Evolutionary conservation across 2,113 vertebrate species (phyloP), one percentile per base, ranked within the genome.

Genomic region (Oryzias melastigma): DNA sequence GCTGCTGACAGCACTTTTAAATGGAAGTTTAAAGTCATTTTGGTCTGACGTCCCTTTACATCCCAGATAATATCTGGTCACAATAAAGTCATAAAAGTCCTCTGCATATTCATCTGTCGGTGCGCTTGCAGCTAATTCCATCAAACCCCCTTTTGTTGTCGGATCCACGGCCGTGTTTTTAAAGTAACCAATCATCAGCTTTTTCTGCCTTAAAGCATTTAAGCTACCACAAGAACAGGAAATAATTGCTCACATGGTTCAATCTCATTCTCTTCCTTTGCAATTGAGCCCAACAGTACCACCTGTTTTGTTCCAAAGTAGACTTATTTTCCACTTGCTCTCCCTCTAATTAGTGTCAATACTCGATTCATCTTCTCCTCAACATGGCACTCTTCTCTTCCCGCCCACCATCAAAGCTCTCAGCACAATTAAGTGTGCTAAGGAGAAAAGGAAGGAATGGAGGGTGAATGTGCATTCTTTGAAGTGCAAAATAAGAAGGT

Each of bases 381-480:
- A 62, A 53, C 60, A 60, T 62, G 8, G 48, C 69, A 18, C 67
- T 75, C 57, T 65, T 71, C 53, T 67, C 81, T 73, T 81, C 81
- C 85, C 82, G 75, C 85, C 85, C 83, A 80, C 79, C 77, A 85
- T 88, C 82, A 91, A 88, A 89, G 83, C 85, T 72, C 58, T 74
- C 62, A 77, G 85, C 77, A 88, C 86, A 89, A 89, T 91, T 88
- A 85, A 68, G 65, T 19, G 51, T 73, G 59, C 43, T 77, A 90
- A 86, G 75, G 44, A 56, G 52, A 47, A 65, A 51, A 56, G 58
- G 46, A 65, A 52, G 74, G 81, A 78, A 84, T 67, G 63, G 77
- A 73, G 75, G 67, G 65, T 59, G 58, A 52, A 65, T 27, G 22
- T 46, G 58, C 63, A 73, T 78, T 80, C 87, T 90, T 90, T 91